A percentile compares a stretch with the other conserved stretches of the same genome.
Conservation (phyloP, 35 echinoderm and acorn worm genomes). For the Lytechinus variegatus region DNA sequence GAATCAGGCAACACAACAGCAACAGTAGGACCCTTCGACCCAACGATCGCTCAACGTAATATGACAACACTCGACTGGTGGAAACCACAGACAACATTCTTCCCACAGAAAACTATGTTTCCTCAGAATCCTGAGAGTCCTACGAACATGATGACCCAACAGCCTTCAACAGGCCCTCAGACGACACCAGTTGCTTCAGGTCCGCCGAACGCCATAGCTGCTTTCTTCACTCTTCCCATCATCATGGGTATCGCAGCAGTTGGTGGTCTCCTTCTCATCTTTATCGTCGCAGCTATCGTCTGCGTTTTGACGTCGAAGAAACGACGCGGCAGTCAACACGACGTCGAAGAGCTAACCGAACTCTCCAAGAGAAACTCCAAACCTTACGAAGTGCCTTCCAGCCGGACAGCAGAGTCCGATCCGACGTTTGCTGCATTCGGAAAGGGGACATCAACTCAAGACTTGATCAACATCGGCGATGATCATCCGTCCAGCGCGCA, state of each 20-base stretch:
- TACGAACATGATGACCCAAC: neutral
- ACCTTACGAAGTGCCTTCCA: neutral
- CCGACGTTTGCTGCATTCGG: slow-evolving; percentile 32
- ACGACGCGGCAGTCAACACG: slow-evolving; percentile 27
- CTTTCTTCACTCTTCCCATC: neutral
- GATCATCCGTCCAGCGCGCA: neutral
- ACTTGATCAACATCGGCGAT: slow-evolving; percentile 24
- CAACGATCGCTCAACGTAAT: neutral
- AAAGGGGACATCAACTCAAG: slow-evolving; percentile 27
- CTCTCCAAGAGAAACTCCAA: slow-evolving; percentile 23
- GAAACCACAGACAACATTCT: neutral
- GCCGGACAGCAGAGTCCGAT: neutral
- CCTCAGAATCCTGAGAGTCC: neutral
- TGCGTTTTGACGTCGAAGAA: slow-evolving; percentile 28
- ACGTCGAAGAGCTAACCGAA: slow-evolving; percentile 25
- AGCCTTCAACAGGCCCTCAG: neutral
- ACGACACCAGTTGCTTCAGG: neutral
- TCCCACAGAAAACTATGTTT: slow-evolving; percentile 10
- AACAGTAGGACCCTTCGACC: neutral
- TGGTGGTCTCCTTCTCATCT: slow-evolving; percentile 32
- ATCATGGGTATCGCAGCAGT: slow-evolving; percentile 38
- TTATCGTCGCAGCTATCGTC: neutral
- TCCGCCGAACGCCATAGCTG: neutral
- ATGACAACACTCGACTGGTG: neutral
- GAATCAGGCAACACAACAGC: neutral